Conservation (phyloP, 1,140 invertebrate genomes). For the Anastrepha ludens region DNA sequence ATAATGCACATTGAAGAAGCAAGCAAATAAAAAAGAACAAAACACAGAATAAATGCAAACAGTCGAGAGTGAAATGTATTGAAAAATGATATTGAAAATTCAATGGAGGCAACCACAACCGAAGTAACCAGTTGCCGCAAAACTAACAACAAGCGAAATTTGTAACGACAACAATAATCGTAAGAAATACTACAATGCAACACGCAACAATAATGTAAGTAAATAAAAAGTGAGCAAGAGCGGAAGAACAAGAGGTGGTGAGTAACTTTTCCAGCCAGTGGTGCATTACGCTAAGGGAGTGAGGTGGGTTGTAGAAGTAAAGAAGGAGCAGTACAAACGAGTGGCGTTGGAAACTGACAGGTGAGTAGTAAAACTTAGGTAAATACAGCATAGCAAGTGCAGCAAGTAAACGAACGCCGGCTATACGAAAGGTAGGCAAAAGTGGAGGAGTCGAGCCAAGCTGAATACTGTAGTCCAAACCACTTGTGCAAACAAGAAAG, state of each 20-base stretch:
- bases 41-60: neutral
- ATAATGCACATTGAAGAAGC: neutral
- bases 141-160: constrained; percentile 20
- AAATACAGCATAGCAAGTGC: neutral
- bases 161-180: constrained; percentile 23
- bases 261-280: neutral
- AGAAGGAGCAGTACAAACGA: neutral
- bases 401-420: too few relatives aligned
- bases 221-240: neutral
- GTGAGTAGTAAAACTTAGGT: too few relatives aligned
- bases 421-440: too few relatives aligned
- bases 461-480: neutral
- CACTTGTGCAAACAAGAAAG: neutral
- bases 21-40: neutral
- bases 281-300: neutral
- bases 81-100: constrained; percentile 43
- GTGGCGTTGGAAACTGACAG: neutral
- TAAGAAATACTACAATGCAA: neutral
- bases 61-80: neutral
- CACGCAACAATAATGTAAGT: neutral
- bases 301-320: neutral
- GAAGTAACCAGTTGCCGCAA: constrained; percentile 53
- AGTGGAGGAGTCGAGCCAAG: too few relatives aligned
- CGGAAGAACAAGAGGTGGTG: neutral
- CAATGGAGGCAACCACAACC: constrained; percentile 31